Conservation (phyloP, 2,888 invertebrate species). For the Drosophila putrida region DNA sequence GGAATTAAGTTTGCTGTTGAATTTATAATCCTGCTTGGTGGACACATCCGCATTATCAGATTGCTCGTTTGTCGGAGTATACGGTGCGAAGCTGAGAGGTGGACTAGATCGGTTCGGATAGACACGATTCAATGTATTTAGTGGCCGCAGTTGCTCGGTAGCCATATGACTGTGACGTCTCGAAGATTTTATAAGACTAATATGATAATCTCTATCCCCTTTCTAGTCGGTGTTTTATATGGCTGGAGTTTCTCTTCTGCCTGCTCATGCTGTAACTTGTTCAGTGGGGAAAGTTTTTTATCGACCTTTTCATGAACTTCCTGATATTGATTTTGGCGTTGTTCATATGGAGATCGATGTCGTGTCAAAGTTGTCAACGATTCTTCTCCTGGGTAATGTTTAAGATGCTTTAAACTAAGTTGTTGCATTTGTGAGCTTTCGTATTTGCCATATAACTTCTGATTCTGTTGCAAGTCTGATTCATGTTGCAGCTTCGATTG, state of each 20-base stretch:
- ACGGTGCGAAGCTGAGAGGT: background rate
- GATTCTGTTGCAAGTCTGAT: background rate
- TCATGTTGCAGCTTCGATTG: background rate
- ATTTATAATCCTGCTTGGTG: background rate
- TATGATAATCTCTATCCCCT: background rate
- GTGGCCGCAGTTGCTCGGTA: background rate
- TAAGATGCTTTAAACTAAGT: background rate
- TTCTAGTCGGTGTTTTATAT: too few species aligned
- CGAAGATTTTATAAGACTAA: background rate
- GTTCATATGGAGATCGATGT: background rate
- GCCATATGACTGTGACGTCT: background rate
- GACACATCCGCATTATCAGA: conserved; percentile 9
- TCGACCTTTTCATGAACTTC: too few species aligned
- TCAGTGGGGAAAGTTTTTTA: too few species aligned
- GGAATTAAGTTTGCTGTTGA: background rate
- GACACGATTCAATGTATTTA: background rate
- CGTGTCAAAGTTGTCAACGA: background rate
- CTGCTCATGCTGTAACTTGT: conserved; percentile 19
- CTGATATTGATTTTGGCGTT: too few species aligned
- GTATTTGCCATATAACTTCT: background rate
- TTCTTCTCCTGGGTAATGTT: background rate
- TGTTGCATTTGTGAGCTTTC: background rate
- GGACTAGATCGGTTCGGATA: background rate
- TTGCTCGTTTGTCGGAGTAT: background rate
- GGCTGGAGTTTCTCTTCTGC: background rate